Evolutionary conservation across 2,797 vertebrate species (phyloP).

Genomic region (Peromyscus attwateri): DNA sequence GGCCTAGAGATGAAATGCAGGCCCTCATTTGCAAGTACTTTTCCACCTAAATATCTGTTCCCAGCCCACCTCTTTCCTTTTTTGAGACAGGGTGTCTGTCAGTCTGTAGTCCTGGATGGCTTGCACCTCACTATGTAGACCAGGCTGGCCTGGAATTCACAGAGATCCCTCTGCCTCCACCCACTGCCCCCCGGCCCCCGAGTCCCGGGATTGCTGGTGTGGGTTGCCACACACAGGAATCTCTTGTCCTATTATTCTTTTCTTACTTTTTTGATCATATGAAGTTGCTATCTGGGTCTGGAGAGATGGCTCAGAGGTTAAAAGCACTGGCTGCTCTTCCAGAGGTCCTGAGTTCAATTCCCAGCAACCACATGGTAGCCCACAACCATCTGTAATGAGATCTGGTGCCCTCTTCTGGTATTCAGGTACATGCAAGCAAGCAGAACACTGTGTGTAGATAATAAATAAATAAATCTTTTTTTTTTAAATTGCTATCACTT

Average conservation of each 20-base stretch:
- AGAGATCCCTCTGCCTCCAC: neutral
- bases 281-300: neutral
- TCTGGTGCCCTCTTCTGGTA: too few species aligned
- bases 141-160: neutral
- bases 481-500: neutral
- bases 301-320: too few species aligned
- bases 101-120: neutral
- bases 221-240: neutral
- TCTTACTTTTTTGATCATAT: neutral
- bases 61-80: neutral
- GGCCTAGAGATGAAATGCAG: neutral
- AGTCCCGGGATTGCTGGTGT: neutral
- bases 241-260: neutral
- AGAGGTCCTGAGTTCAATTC: too few species aligned
- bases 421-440: too few species aligned
- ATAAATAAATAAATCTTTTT: too few species aligned
- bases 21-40: neutral
- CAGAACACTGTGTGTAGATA: too few species aligned
- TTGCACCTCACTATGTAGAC: neutral
- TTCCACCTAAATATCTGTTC: neutral
- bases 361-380: too few species aligned
- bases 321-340: too few species aligned
- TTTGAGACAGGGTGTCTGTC: neutral
- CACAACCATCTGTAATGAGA: too few species aligned
- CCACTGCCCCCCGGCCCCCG: neutral